Conservation (phyloP, 2,113 vertebrate species). For the Pitta sordida region DNA sequence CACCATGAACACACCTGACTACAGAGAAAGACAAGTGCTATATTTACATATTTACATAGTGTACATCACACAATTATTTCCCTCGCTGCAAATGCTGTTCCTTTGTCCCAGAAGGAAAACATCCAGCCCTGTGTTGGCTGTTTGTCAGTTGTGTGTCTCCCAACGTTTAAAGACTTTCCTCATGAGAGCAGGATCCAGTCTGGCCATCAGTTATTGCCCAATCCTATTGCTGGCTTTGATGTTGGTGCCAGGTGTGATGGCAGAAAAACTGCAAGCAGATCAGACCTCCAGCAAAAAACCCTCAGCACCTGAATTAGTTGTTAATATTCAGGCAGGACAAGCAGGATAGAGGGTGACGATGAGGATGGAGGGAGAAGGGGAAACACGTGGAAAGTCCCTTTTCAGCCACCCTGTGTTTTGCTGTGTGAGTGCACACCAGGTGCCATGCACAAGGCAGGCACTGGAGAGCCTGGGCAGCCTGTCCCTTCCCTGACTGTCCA, state of each 20-base stretch:
- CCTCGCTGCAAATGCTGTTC: not conserved
- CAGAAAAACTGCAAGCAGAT: not conserved
- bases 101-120: not conserved
- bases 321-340: not conserved
- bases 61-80: not conserved
- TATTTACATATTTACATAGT: not conserved
- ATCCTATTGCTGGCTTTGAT: rapidly evolving
- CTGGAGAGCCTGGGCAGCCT: rapidly evolving
- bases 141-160: not conserved
- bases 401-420: not conserved
- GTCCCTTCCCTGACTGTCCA: not conserved
- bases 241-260: not conserved
- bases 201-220: not conserved
- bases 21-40: not conserved
- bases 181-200: not conserved
- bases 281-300: not conserved
- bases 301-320: not conserved
- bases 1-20: not conserved
- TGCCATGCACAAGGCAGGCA: no score
- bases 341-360: not conserved
- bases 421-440: not conserved
- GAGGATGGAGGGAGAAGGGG: not conserved
- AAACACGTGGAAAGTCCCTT: not conserved
- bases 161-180: not conserved
- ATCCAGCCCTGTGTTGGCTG: not conserved